phyloP scores from a whole-genome alignment of 2,797 vertebrate species.

The Menidia menidia region DNA sequence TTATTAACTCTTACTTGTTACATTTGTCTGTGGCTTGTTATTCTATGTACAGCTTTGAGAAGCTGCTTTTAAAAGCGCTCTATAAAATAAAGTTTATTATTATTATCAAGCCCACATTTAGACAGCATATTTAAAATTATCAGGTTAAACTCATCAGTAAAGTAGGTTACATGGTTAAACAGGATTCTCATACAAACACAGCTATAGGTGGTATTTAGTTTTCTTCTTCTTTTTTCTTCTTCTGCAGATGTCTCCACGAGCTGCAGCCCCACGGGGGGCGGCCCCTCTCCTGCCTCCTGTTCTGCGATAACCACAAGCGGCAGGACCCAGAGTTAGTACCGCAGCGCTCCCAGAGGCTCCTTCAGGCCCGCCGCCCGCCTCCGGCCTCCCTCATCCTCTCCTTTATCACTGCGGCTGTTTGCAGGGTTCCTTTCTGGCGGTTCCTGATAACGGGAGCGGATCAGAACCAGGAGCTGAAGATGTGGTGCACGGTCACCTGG shows the following conservation, averaged over 20 bases:
- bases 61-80: too few relatives aligned
- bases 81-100: too few relatives aligned
- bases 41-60: too few relatives aligned
- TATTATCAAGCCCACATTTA: too few relatives aligned
- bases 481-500: slow-evolving; percentile 99
- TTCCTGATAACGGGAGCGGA: slow-evolving; percentile 97
- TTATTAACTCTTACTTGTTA: too few relatives aligned
- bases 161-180: too few relatives aligned
- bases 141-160: too few relatives aligned
- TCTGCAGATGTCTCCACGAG: slow-evolving; percentile 94
- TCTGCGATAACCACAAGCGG: slow-evolving; percentile 99
- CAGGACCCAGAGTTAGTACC: slow-evolving; percentile 96
- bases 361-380: neutral
- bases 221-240: neutral
- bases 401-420: slow-evolving; percentile 5
- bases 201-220: too few relatives aligned
- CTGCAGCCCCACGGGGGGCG: slow-evolving; percentile 93
- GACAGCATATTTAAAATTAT: too few relatives aligned
- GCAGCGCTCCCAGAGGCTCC: neutral
- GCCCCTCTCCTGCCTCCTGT: slow-evolving; percentile 96
- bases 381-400: neutral
- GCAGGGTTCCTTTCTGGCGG: slow-evolving; percentile 96
- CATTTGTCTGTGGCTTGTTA: too few relatives aligned
- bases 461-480: slow-evolving; percentile 96
- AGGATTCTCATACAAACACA: too few relatives aligned